Percentiles rank a stretch among this genome's conserved stretches.
Evolutionary conservation across 1,140 invertebrate genomes (phyloP).

Genomic region (Camponotus pennsylvanicus): DNA sequence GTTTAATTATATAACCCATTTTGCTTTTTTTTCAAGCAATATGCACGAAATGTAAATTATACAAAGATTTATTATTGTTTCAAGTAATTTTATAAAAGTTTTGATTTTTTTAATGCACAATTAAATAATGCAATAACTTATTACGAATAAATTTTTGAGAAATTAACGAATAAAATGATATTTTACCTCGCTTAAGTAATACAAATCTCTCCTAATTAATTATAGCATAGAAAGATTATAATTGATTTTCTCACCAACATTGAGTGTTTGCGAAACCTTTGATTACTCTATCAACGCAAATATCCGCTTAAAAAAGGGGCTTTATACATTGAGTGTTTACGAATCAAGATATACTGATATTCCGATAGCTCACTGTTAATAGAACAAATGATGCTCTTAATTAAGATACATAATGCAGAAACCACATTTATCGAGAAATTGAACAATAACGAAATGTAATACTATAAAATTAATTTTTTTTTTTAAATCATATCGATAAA

Average conservation of each 20-base stretch:
- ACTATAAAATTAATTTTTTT: background rate
- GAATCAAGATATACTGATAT: background rate
- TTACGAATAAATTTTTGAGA: background rate
- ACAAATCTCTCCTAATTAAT: background rate
- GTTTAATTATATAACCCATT: no score
- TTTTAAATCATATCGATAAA: background rate
- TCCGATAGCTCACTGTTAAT: background rate
- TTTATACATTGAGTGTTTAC: constrained; percentile 3
- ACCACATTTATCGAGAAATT: background rate
- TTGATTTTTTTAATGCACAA: background rate
- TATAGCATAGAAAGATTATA: background rate
- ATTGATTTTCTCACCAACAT: background rate
- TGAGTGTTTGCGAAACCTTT: background rate
- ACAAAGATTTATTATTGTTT: background rate
- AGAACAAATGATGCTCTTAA: background rate
- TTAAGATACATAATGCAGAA: constrained; percentile 1
- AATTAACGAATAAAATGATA: background rate
- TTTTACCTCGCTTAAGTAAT: background rate
- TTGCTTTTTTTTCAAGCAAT: background rate
- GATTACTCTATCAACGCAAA: background rate
- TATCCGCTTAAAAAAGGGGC: background rate
- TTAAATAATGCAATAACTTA: background rate
- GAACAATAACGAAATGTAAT: background rate
- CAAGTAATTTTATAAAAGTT: background rate
- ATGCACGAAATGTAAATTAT: background rate